These are phyloP conservation scores for Sebastes diaconus DNA, from an alignment of 2,797 vertebrate species.

Conservation along the genomic window DNA sequence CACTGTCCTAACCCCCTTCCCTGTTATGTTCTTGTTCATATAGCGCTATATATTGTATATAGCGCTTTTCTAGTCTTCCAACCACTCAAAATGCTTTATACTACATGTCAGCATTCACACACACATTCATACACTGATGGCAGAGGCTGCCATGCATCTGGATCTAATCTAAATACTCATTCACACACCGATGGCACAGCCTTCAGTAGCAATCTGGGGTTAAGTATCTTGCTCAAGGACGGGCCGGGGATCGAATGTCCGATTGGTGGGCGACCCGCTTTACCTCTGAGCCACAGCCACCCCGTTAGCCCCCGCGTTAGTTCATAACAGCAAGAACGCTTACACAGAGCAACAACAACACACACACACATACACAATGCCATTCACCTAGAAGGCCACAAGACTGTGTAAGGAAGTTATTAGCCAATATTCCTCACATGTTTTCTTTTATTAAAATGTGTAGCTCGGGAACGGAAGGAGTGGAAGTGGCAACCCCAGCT, in stretches of 20 bases:
- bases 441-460: slow-evolving; percentile 48
- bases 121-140: no score
- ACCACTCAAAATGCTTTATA: no score
- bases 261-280: no score
- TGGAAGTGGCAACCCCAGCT: slow-evolving; percentile 60
- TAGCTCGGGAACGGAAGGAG: slow-evolving; percentile 28
- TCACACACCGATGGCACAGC: no score
- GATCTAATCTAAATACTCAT: no score
- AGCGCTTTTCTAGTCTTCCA: no score
- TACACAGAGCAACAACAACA: background rate
- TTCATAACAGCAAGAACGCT: background rate
- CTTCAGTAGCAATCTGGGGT: no score
- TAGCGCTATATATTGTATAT: background rate
- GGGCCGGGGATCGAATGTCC: no score
- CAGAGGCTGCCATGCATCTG: no score
- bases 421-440: slow-evolving; percentile 35
- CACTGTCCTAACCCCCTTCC: background rate
- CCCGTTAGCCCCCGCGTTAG: background rate
- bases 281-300: no score
- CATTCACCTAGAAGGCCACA: slow-evolving; percentile 34
- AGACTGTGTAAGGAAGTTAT: slow-evolving; percentile 42
- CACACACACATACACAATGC: background rate
- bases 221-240: no score
- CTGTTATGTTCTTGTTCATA: background rate
- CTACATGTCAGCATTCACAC: no score